A percentile compares a stretch with the other conserved stretches of the same genome.
These are phyloP conservation scores for Erethizon dorsatum DNA, from an alignment of 2,797 vertebrate genomes.

Conservation along the genomic window DNA sequence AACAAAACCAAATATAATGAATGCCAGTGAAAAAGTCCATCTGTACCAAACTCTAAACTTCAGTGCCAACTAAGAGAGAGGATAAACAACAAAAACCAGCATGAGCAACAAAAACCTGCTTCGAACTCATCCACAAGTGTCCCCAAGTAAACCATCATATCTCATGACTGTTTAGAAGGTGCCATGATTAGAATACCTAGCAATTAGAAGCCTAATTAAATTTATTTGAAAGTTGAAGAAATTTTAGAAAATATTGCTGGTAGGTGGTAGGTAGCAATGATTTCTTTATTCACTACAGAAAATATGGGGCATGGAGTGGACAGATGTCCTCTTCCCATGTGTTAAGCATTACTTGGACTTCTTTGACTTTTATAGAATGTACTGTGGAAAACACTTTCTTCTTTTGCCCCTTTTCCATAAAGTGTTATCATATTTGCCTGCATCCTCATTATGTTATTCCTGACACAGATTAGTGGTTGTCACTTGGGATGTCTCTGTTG, in stretches of 20 bases:
- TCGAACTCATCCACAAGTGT: background rate
- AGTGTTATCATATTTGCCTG: background rate
- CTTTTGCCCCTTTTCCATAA: background rate
- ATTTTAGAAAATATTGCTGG: background rate
- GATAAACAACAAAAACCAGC: background rate
- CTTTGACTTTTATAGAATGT: background rate
- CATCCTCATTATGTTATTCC: background rate
- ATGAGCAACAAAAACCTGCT: fast-evolving
- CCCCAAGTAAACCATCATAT: background rate
- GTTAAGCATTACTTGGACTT: background rate
- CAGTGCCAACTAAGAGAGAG: background rate
- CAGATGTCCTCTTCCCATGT: background rate
- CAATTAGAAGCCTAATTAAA: background rate
- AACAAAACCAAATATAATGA: background rate
- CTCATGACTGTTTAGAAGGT: background rate
- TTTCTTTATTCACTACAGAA: background rate
- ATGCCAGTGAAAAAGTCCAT: background rate
- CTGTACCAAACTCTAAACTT: background rate
- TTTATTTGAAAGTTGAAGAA: background rate
- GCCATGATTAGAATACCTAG: background rate
- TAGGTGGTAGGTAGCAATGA: background rate
- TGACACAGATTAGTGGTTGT: background rate
- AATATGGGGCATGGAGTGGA: too few species aligned
- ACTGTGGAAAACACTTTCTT: background rate
- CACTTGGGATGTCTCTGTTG: background rate